These are phyloP conservation scores for Mus pahari DNA, from an alignment of 2,113 vertebrate genomes.

Conservation along the genomic window DNA sequence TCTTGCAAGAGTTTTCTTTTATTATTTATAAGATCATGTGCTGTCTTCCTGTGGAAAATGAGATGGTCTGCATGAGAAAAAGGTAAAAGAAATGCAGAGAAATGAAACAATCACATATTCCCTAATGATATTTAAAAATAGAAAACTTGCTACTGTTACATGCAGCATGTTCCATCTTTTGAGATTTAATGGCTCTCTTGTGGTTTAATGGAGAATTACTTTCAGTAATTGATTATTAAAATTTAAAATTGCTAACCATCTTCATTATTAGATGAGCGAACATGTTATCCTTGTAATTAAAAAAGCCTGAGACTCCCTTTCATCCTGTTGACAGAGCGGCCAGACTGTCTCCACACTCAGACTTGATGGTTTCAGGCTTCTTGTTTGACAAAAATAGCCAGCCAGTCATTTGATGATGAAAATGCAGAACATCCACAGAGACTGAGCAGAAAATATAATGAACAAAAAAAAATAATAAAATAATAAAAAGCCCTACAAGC, in stretches of 20 bases:
- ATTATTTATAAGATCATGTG: slow-evolving; percentile 91
- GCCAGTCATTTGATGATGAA: slow-evolving; percentile 88
- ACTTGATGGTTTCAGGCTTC: slow-evolving; percentile 88
- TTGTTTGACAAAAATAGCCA: slow-evolving; percentile 90
- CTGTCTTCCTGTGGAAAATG: slow-evolving; percentile 90
- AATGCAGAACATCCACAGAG: slow-evolving; percentile 85
- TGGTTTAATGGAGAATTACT: slow-evolving; percentile 98
- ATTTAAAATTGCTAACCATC: slow-evolving; percentile 98
- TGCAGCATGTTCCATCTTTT: slow-evolving; percentile 94
- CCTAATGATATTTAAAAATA: slow-evolving; percentile 97
- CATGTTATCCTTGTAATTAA: slow-evolving; percentile 99
- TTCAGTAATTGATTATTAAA: slow-evolving; percentile 99
- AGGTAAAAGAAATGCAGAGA: slow-evolving; percentile 92
- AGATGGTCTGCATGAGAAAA: slow-evolving; percentile 91
- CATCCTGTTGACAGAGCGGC: slow-evolving; percentile 91
- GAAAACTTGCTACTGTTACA: slow-evolving; percentile 92
- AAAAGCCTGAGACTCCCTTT: slow-evolving; percentile 94
- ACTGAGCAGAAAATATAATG: slow-evolving; percentile 85
- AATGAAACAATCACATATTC: slow-evolving; percentile 93
- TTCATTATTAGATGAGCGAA: slow-evolving; percentile 97
- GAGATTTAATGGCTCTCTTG: slow-evolving; percentile 98
- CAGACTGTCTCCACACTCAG: slow-evolving; percentile 85
- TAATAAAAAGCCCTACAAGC: slow-evolving; percentile 82
- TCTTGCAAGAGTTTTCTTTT: slow-evolving; percentile 89
- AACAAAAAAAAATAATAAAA: slow-evolving; percentile 86